These are phyloP conservation scores for Apomyelois bistriatella DNA, from an alignment of 2,888 invertebrate species.

Conservation along the genomic window DNA sequence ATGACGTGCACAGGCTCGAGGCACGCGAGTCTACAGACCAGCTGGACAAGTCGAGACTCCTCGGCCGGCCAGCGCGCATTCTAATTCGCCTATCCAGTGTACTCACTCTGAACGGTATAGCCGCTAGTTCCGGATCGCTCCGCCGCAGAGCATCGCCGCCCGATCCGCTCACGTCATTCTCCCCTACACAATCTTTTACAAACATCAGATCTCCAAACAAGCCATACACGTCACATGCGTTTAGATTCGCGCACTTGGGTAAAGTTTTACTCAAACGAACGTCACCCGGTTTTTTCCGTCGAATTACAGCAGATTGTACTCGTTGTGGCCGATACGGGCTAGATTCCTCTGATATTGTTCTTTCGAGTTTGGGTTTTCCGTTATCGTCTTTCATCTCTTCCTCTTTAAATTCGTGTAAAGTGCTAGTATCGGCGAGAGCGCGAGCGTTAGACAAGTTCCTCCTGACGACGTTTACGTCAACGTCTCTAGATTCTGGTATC, in stretches of 20 bases:
- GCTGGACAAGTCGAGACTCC: constrained; percentile 90
- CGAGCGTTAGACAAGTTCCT: constrained; percentile 66
- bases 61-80: constrained; percentile 90
- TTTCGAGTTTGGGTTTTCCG: constrained; percentile 80
- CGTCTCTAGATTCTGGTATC: constrained; percentile 80
- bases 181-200: constrained; percentile 92
- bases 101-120: constrained; percentile 90
- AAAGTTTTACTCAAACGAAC: constrained; percentile 88
- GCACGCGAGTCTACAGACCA: constrained; percentile 94
- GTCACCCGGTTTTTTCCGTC: constrained; percentile 69
- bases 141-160: constrained; percentile 87
- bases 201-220: constrained; percentile 94
- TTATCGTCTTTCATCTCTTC: constrained; percentile 63
- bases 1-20: constrained; percentile 89
- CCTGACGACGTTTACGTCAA: constrained; percentile 66
- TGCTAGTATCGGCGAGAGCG: constrained; percentile 52
- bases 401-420: constrained; percentile 64
- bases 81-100: constrained; percentile 89
- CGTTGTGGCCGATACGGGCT: constrained; percentile 68
- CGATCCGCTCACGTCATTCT: constrained; percentile 84
- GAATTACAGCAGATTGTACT: constrained; percentile 64
- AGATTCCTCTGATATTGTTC: constrained; percentile 82
- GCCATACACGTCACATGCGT: constrained; percentile 92
- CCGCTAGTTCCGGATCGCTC: constrained; percentile 91
- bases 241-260: constrained; percentile 85